Conservation (phyloP, 2,888 invertebrate species). For the Eupithecia centaureata region DNA sequence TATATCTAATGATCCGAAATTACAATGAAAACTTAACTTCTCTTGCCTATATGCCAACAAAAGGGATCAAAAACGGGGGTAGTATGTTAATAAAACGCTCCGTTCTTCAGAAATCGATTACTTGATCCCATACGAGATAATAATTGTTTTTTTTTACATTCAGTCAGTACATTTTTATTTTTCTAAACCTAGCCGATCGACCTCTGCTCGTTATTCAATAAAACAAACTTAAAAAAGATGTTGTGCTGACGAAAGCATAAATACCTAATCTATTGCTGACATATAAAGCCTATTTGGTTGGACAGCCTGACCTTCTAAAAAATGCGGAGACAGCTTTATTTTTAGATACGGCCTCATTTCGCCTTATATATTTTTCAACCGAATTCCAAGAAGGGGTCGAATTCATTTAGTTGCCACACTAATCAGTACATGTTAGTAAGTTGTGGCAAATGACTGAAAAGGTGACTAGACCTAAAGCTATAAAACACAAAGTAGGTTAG, state of each 20-base stretch:
- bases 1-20: too few relatives aligned
- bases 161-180: too few relatives aligned
- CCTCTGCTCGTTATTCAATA: too few relatives aligned
- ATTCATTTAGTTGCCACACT: not conserved
- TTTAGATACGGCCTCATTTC: not conserved
- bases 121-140: too few relatives aligned
- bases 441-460: not conserved
- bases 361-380: not conserved
- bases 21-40: too few relatives aligned
- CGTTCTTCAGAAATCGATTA: too few relatives aligned
- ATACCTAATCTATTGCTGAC: conserved; percentile 4
- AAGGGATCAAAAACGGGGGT: too few relatives aligned
- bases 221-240: too few relatives aligned
- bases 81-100: too few relatives aligned
- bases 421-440: not conserved
- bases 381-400: not conserved
- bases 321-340: conserved; percentile 6
- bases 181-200: too few relatives aligned
- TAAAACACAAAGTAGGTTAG: not conserved
- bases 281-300: not conserved
- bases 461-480: not conserved
- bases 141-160: too few relatives aligned
- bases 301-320: conserved; percentile 6
- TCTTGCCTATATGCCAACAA: too few relatives aligned
- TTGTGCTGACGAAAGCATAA: not conserved